Evolutionary conservation across 1,140 invertebrate species (phyloP), one percentile per base, ranked within the genome.

Genomic region (Saccostrea echinata): DNA sequence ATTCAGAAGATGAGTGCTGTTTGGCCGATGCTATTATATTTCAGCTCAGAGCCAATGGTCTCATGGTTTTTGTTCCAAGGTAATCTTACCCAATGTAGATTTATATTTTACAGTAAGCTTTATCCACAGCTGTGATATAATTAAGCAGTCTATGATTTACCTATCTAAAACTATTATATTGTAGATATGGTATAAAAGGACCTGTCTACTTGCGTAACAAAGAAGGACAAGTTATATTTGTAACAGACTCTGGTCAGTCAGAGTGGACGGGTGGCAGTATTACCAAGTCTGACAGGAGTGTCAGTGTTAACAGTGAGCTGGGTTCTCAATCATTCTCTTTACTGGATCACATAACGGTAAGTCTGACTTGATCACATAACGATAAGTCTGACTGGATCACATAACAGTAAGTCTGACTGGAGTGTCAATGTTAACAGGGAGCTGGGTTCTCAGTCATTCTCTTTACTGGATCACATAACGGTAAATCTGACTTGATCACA

Each of bases 101-200:
- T 18, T 9, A 33, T 16, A 12, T 18, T 80, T n/a, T 80, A 80
- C 35, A 43, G 43, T 1, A 43, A 3, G 43, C 9, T 43, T 43
- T 43, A 43, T 0, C 43, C 43, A 43, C 4, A 9, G 1, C 6
- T 43, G 43, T 43, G 18, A 13, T 43, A 43, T 43, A 6, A 4
- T 43, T 43, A 6, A 13, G 11, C 18, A n/a, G n/a, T n/a, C n/a
- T 43, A 43, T 43, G 43, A 3, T 43, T 43, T 2, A 43, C 21
- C 6, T 30, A 30, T 80, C 3, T 80, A 30, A 24, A 30, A 13
- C 4, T 30, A 2, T 80, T 16, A 8, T 8, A 30, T 24, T 84
- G 21, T 76, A 93, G 93, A 84, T 95, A 94, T 92, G 94, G 93
- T 33, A 92, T 95, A 13, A 94, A 94, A 89, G 94, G 94, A 1